A percentile compares a stretch with the other conserved stretches of the same genome.
phyloP scores from a whole-genome alignment of 2,888 invertebrate genomes.

The Ornithoptera alexandrae region DNA sequence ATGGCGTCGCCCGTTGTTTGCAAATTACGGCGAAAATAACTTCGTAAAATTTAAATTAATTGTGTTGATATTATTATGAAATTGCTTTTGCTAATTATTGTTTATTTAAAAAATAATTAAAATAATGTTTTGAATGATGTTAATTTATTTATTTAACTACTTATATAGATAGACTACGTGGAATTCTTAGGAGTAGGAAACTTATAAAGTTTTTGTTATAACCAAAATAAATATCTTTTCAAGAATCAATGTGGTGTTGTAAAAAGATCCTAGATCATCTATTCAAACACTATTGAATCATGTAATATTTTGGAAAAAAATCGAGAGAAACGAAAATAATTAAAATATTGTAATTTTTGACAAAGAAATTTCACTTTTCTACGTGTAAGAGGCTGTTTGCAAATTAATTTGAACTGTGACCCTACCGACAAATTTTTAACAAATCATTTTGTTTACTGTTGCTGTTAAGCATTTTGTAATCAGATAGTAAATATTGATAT shows the following conservation, averaged over 20 bases:
- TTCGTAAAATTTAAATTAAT: constrained; percentile 7
- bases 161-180: too few species aligned
- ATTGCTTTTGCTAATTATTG: not conserved
- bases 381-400: constrained; percentile 4
- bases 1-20: constrained; percentile 3
- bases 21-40: constrained; percentile 8
- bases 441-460: constrained; percentile 9
- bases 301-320: too few species aligned
- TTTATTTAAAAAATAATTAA: not conserved
- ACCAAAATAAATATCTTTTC: too few species aligned
- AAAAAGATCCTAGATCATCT: too few species aligned
- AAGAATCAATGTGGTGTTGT: too few species aligned
- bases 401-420: constrained; percentile 13
- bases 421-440: constrained; percentile 1
- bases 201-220: too few species aligned
- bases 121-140: too few species aligned
- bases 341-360: not conserved
- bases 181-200: too few species aligned
- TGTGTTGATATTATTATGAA: not conserved
- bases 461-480: not conserved
- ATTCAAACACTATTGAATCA: too few species aligned
- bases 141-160: too few species aligned
- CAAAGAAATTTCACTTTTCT: not conserved
- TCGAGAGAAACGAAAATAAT: too few species aligned
- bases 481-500: not conserved